Conservation (phyloP, 1,140 invertebrate species). For the Tenebrio molitor region DNA sequence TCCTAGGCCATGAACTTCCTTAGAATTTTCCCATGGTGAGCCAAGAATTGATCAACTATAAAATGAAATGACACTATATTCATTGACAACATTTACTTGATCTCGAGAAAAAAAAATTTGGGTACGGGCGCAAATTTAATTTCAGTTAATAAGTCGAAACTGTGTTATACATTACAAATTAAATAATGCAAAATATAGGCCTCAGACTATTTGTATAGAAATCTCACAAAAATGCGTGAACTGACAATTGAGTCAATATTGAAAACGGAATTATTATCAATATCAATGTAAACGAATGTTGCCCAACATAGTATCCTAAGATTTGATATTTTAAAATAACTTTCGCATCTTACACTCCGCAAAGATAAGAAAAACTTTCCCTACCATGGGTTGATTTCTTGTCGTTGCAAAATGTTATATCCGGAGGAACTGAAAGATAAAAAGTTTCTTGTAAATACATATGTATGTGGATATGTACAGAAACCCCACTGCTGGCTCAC, state of each 20-base stretch:
- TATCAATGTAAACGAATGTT: conserved; percentile 22
- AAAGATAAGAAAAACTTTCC: conserved; percentile 27
- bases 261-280: conserved; percentile 13
- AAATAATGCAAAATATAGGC: too few relatives aligned
- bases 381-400: conserved; percentile 8
- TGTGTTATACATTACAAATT: too few relatives aligned
- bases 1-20: neutral
- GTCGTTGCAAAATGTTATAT: conserved; percentile 15
- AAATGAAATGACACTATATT: conserved; percentile 10
- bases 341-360: conserved; percentile 1
- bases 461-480: too few relatives aligned
- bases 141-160: too few relatives aligned
- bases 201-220: too few relatives aligned
- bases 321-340: conserved; percentile 23
- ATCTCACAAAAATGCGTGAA: neutral
- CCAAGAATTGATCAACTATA: conserved; percentile 16
- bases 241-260: conserved; percentile 17
- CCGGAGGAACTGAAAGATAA: conserved; percentile 17
- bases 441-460: conserved; percentile 1
- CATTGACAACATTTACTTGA: too few relatives aligned
- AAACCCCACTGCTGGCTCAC: too few relatives aligned
- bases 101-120: too few relatives aligned
- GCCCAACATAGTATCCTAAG: conserved; percentile 19
- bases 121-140: too few relatives aligned
- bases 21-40: conserved; percentile 1